Conservation (phyloP, 2,888 invertebrate species). For the Dynastes grantii region DNA sequence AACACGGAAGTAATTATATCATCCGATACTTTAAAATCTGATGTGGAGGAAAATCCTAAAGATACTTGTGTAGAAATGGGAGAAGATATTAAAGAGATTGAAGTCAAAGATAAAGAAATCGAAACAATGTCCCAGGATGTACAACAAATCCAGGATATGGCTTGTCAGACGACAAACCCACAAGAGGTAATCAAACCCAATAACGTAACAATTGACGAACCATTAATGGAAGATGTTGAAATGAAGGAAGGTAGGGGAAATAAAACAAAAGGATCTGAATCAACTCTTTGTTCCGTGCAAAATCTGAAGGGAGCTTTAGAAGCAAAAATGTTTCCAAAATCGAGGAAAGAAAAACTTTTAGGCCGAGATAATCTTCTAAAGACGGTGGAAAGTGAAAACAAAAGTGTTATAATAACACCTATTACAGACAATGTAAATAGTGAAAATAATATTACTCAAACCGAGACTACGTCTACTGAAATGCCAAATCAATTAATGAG, state of each 20-base stretch:
- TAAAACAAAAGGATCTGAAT: not conserved
- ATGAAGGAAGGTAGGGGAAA: not conserved
- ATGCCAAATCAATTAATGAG: no score
- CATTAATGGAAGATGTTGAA: not conserved
- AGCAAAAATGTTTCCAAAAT: not conserved
- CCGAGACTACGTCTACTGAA: no score
- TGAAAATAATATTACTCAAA: not conserved
- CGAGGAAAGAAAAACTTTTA: not conserved
- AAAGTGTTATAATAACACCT: not conserved
- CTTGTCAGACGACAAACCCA: no score
- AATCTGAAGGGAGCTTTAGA: not conserved
- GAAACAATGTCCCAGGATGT: not conserved
- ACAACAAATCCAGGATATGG: not conserved
- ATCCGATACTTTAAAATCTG: no score
- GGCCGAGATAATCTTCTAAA: not conserved
- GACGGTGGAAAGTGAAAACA: not conserved
- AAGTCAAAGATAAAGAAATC: not conserved
- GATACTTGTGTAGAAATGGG: not conserved
- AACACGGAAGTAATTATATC: no score
- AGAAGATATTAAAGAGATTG: slow-evolving; percentile 10
- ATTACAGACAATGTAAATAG: not conserved
- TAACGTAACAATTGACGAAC: not conserved
- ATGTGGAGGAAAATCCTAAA: no score
- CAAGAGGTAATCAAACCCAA: not conserved
- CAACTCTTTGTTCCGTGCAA: not conserved